These are phyloP conservation scores for Columba janthina DNA, from an alignment of 2,113 vertebrate species.

Conservation along the genomic window DNA sequence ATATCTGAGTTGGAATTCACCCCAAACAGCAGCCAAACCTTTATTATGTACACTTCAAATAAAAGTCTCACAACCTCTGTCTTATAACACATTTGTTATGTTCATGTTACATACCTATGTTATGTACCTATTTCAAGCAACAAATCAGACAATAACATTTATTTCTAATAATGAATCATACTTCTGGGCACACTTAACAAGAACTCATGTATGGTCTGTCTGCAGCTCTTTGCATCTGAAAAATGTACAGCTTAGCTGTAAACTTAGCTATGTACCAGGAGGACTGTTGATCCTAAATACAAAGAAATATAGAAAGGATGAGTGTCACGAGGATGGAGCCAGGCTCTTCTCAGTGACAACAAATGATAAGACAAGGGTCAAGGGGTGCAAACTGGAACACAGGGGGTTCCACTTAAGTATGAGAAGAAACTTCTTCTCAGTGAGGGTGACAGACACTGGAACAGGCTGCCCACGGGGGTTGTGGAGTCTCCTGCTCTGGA, in stretches of 20 bases:
- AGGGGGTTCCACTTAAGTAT: no score
- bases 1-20: not conserved
- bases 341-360: no score
- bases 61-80: not conserved
- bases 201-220: rapidly evolving
- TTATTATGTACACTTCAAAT: not conserved
- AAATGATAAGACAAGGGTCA: no score
- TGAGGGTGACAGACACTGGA: no score
- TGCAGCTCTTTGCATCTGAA: not conserved
- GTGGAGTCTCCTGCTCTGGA: no score
- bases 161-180: not conserved
- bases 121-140: not conserved
- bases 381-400: no score
- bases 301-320: not conserved
- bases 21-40: not conserved
- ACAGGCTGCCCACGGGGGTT: no score
- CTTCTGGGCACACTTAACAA: not conserved
- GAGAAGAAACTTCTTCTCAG: no score
- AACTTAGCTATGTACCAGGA: not conserved
- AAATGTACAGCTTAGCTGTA: not conserved
- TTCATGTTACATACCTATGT: not conserved
- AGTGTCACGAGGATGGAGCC: no score
- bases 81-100: not conserved
- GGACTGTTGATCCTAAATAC: not conserved
- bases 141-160: not conserved